Percentiles rank a stretch among this genome's conserved stretches.
phyloP scores from a whole-genome alignment of 2,888 invertebrate genomes.

The Calameuta idolon region DNA sequence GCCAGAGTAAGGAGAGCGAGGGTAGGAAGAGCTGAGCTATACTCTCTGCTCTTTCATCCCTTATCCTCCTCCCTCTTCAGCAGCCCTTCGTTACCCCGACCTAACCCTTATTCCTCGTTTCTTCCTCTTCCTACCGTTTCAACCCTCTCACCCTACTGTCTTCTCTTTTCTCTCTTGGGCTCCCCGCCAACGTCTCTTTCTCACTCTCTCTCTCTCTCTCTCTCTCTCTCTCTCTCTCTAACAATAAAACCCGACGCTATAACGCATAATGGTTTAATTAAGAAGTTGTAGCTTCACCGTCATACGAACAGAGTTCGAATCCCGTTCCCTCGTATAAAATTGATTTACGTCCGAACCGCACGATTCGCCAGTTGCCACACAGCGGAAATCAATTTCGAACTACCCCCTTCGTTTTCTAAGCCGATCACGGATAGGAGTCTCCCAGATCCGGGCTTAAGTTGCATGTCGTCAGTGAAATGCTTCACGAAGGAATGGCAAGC shows the following conservation, averaged over 20 bases:
- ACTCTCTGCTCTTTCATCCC: not conserved
- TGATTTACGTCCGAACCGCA: slow-evolving; percentile 5
- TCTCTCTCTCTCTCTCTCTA: slow-evolving; percentile 25
- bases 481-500: not conserved
- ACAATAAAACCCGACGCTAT: slow-evolving; percentile 59
- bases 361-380: not conserved
- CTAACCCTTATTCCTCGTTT: slow-evolving; percentile 1
- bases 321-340: not conserved
- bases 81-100: not conserved
- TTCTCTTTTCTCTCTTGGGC: slow-evolving; percentile 12
- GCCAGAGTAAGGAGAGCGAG: slow-evolving; percentile 36
- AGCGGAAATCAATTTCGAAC: not conserved
- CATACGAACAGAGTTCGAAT: not conserved
- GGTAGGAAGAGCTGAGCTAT: not conserved
- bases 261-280: slow-evolving; percentile 64
- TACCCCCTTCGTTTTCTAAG: not conserved
- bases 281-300: slow-evolving; percentile 53
- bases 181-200: too few relatives aligned
- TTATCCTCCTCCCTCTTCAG: not conserved
- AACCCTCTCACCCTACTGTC: slow-evolving; percentile 13
- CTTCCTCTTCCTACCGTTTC: slow-evolving; percentile 10
- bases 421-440: not conserved
- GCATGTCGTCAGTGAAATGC: not conserved
- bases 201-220: slow-evolving; percentile 15
- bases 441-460: not conserved